These are phyloP conservation scores for Caenorhabditis japonica DNA, from an alignment of 2,888 invertebrate species.

Conservation along the genomic window DNA sequence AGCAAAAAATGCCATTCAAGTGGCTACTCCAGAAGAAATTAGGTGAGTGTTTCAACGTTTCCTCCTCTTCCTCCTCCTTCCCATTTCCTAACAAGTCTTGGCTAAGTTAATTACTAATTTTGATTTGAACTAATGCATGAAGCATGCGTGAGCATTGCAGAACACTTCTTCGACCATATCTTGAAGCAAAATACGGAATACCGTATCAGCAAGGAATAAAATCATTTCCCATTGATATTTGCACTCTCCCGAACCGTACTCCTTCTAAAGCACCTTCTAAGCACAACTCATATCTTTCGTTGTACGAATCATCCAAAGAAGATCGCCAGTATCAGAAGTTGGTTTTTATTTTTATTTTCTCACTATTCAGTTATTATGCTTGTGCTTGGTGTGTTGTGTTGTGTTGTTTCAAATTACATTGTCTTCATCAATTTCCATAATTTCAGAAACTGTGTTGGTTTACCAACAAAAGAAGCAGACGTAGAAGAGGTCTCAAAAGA, in stretches of 20 bases:
- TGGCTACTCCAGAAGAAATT: constrained; percentile 72
- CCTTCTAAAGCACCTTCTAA: constrained; percentile 38
- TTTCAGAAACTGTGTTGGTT: constrained; percentile 14
- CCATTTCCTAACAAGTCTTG: neutral
- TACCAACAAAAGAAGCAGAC: constrained; percentile 15
- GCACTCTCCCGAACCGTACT: constrained; percentile 32
- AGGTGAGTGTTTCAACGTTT: constrained; percentile 46
- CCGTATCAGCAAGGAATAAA: constrained; percentile 47
- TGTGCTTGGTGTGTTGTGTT: neutral
- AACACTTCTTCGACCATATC: constrained; percentile 53
- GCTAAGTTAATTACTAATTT: neutral
- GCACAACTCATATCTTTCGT: constrained; percentile 45
- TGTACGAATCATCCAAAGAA: constrained; percentile 48
- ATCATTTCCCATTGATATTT: constrained; percentile 50
- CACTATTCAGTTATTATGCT: constrained; percentile 6
- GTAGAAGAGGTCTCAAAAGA: no score
- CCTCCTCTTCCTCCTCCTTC: no score
- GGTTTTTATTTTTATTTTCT: constrained; percentile 17
- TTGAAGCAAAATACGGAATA: constrained; percentile 51
- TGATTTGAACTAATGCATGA: constrained; percentile 19
- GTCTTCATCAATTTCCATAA: no score
- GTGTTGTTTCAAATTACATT: neutral
- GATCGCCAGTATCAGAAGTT: constrained; percentile 32
- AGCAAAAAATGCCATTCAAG: constrained; percentile 60
- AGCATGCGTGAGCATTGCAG: constrained; percentile 35